Evolutionary conservation across 2,888 invertebrate genomes (phyloP).

Genomic region (Meliscaeva auricollis): DNA sequence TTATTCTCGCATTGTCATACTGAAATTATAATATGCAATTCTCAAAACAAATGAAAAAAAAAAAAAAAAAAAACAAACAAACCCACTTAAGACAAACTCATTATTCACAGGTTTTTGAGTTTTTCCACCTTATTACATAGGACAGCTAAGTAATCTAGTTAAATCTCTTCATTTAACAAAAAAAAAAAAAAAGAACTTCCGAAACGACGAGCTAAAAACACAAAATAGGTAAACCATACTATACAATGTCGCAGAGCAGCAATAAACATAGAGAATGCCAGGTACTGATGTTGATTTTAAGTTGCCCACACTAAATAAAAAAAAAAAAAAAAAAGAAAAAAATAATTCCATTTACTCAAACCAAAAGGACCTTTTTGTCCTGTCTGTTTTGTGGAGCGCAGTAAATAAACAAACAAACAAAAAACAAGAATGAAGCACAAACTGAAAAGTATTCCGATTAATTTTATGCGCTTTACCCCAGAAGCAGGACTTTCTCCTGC

Average conservation of each 20-base stretch:
- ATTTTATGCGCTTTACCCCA: slow-evolving; percentile 61
- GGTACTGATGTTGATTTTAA: slow-evolving; percentile 28
- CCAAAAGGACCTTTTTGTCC: slow-evolving; percentile 45
- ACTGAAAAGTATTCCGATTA: slow-evolving; percentile 60
- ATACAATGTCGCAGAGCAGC: slow-evolving; percentile 53
- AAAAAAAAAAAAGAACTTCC: slow-evolving; percentile 55
- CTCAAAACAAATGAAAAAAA: background rate
- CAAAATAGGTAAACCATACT: slow-evolving; percentile 25
- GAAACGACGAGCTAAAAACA: slow-evolving; percentile 37
- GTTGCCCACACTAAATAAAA: slow-evolving; percentile 23
- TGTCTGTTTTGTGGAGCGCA: slow-evolving; percentile 1
- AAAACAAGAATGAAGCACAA: slow-evolving; percentile 8
- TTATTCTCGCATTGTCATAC: slow-evolving; percentile 29
- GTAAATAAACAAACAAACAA: slow-evolving; percentile 12
- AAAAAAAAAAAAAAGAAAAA: slow-evolving; percentile 9
- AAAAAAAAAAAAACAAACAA: background rate
- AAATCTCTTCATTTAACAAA: slow-evolving; percentile 53
- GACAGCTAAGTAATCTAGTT: slow-evolving; percentile 54
- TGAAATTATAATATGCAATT: slow-evolving; percentile 16
- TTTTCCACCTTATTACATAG: slow-evolving; percentile 59
- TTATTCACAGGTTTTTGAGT: slow-evolving; percentile 58
- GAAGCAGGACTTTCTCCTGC: background rate
- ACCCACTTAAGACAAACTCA: slow-evolving; percentile 53
- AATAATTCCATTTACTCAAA: slow-evolving; percentile 66
- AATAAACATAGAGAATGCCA: slow-evolving; percentile 42